phyloP scores from a whole-genome alignment of 37 sponge, comb jelly and placozoan species.

The Spongia lamella region DNA sequence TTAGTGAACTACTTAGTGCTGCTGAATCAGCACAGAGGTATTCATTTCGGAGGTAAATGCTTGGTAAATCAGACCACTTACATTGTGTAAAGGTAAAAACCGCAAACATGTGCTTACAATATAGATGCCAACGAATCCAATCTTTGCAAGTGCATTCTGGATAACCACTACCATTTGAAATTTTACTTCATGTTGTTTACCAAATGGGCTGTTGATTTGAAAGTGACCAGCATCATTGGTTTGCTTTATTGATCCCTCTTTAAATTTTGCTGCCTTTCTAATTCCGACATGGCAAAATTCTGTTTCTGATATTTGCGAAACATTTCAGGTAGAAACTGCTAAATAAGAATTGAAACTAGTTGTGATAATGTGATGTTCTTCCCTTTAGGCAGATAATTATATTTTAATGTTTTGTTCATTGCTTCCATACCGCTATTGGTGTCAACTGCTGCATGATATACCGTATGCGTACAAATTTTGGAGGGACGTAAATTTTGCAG shows the following conservation, averaged over 20 bases:
- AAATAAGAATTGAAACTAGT: no score
- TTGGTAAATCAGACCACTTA: conserved; percentile 13
- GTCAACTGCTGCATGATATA: no score
- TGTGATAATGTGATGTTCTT: no score
- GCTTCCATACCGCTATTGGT: no score
- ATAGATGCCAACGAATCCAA: conserved; percentile 9
- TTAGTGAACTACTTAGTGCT: no score
- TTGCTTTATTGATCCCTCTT: not conserved
- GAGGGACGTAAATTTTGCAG: no score
- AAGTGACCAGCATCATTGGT: conserved; percentile 1
- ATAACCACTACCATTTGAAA: not conserved
- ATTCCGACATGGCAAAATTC: not conserved
- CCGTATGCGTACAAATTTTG: no score
- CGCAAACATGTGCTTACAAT: conserved; percentile 37
- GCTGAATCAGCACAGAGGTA: conserved; percentile 1
- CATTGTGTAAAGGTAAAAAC: conserved; percentile 8
- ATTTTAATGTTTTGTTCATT: no score
- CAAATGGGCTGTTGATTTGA: not conserved
- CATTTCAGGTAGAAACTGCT: no score
- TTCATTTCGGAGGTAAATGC: not conserved
- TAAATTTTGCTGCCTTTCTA: conserved; percentile 12
- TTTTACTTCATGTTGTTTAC: not conserved
- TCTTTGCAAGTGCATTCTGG: conserved; percentile 18
- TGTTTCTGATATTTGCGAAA: no score
- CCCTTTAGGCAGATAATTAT: no score